Evolutionary conservation across 2,797 vertebrate genomes (phyloP), one percentile per base, ranked within the genome.

Genomic region (Acrocephalus scirpaceus): DNA sequence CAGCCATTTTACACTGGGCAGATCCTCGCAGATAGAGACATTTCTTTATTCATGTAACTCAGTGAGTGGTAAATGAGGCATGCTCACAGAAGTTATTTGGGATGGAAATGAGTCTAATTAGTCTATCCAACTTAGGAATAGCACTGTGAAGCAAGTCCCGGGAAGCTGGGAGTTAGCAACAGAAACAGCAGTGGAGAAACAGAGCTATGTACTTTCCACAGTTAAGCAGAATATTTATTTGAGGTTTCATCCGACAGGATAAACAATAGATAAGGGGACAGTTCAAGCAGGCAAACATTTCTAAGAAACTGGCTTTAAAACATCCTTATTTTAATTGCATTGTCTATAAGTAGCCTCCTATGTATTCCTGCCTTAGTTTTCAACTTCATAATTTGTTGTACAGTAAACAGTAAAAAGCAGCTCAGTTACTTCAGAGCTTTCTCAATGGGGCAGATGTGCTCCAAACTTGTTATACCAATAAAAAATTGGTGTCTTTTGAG

Each of bases 101-200:
- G 96, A 97, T 97, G 96, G 96, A 97, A 97, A 97, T 97, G 92
- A 97, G 96, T 97, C 96, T 97, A 97, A 97, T 97, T 97, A 97
- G 96, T 95, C 96, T 92, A 42, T 94, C 90, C 83, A 82, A 27
- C 19, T 96, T 94, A 94, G 92, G 74, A 92, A 79, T 76, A 93
- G 77, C 92, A 79, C 53, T 54, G 71, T 94, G 92, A 95, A 91
- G 78, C 82, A 91, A 88, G 81, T 72, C 67, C 7, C 3, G 44
- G 90, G 91, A 91, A 95, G 85, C 13, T 12, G 36, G 48, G 62
- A 93, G 86, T 51, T 92, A 93, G 77, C 70, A 90, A 82, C 70
- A 92, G 65, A 74, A 86, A 54, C 42, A 84, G 78, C 54, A 88
- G 47, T 48, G 69, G 82, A 84, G 87, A 76, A 85, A 93, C 82